Evolutionary conservation across 2,888 invertebrate genomes (phyloP), one percentile per base, ranked within the genome.

Genomic region (Diaphora mendica): DNA sequence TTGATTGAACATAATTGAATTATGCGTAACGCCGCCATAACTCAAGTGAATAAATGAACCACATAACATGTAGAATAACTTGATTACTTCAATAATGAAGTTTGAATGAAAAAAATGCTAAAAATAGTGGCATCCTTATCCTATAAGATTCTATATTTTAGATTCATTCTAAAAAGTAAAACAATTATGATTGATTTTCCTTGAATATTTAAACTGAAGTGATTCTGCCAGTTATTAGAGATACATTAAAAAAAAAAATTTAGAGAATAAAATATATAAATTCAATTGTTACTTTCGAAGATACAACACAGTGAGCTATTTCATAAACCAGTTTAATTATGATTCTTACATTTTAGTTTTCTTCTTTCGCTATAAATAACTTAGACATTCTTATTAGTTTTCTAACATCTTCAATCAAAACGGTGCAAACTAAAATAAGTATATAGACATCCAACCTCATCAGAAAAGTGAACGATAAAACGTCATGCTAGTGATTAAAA

Each of bases 1-100:
- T 81, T 83, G 83, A 87, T 88, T 82, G 81, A 77, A 79, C 76
- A 82, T 83, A 72, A 82, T 85, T 87, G 85, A 88, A 86, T 86
- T 86, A 86, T 82, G 87, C 89, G 88, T 89, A 84, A 86, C 87
- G 87, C 77, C 74, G 77, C 75, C 82, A 82, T 86, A 86, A 85
- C 84, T 78, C 81, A 84, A 76, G 79, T 71, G 71, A 74, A 71
- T 76, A 62, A 62, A 68, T 66, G 67, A 55, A 17, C 69, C 65
- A 71, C 73, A 75, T 83, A 79, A 81, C 74, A 81, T 51, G 62
- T 75, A 64, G 62, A 59, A 79, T 78, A 77, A 79, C 75, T 64
- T 75, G 55, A 73, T 74, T 71, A 74, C 48, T 64, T 64, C 15
- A 44, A 33, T 44, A 35, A n/a, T 44, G 48, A 0, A 59, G 55